Base-by-base conservation (phyloP, 2,888 invertebrate species). In the Panopea generosa region DNA sequence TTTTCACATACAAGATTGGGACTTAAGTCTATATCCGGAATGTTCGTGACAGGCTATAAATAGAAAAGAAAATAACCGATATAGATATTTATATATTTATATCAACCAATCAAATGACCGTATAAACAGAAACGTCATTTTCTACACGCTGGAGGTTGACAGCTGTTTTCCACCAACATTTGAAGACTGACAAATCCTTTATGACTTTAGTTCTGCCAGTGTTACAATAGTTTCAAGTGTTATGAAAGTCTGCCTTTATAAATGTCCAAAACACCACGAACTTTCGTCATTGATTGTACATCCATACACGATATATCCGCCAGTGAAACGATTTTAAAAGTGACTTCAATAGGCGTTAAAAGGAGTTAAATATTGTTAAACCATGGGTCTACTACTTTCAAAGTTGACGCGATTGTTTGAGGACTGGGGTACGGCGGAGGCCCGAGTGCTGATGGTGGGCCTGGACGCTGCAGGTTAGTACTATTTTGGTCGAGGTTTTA, bases 391-490 rank as follows among this genome's bases (percentile, higher is more conserved):
- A 26, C 56, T 62, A 22, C 43, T 78, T 20, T 67, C 78, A n/a
- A 65, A 59, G 18, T n/a, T 78, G 20, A 47, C 52, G 2, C 29
- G 57, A 7, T 38, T 78, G 11, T 78, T 78, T 50, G 62, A 61
- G n/a, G 74, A 78, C 1, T 78, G 74, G 74, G 74, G 81, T 2
- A 69, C 52, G 2, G 49, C 55, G 9, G 84, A 86, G 9, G 85
- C 89, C 7, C 68, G 90, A 53, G 89, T 91, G 65, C 69, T 91
- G 2, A 90, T 91, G 91, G 75, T 91, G 11, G 91, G 91, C 38
- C 75, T 91, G 47, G 91, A 91, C 72, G 89, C 89, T 33, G 91
- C 91, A 77, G 91, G 91, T 91, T 83, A 33, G 33, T 33, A n/a
- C n/a, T n/a, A n/a, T 4, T 33, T 33, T 33, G 4, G 11, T 7